phyloP scores from a whole-genome alignment of 2,113 vertebrate species.

The Lophius piscatorius region DNA sequence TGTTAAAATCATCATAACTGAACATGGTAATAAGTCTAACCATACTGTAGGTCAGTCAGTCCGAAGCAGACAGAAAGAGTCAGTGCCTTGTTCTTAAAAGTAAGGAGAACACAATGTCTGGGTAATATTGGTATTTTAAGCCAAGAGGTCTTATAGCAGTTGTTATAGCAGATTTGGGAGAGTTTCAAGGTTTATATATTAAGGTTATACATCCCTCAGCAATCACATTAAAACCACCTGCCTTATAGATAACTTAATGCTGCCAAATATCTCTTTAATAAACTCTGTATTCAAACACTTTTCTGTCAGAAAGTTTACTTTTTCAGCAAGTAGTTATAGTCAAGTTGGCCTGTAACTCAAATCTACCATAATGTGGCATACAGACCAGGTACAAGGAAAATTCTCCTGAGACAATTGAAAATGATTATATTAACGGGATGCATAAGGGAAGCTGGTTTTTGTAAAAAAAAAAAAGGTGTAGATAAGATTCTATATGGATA shows the following conservation, averaged over 20 bases:
- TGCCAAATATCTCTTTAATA: too few species aligned
- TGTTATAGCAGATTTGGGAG: too few species aligned
- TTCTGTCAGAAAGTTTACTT: too few species aligned
- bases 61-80: background rate
- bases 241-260: too few species aligned
- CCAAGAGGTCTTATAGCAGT: too few species aligned
- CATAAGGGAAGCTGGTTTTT: slow-evolving; percentile 17
- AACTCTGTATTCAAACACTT: too few species aligned
- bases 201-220: too few species aligned
- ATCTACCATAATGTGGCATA: background rate
- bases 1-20: background rate
- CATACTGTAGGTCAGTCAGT: background rate
- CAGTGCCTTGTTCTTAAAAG: background rate
- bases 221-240: too few species aligned
- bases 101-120: background rate
- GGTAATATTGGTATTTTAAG: too few species aligned
- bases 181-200: too few species aligned
- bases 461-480: slow-evolving; percentile 28
- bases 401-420: background rate
- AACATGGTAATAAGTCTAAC: background rate
- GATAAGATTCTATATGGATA: too few species aligned
- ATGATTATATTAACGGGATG: slow-evolving; percentile 17
- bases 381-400: background rate
- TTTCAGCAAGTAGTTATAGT: too few species aligned
- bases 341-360: slow-evolving; percentile 1